A percentile compares a stretch with the other conserved stretches of the same genome.
Evolutionary conservation across 2,888 invertebrate genomes (phyloP).

Genomic region (Thereva nobilitata): DNA sequence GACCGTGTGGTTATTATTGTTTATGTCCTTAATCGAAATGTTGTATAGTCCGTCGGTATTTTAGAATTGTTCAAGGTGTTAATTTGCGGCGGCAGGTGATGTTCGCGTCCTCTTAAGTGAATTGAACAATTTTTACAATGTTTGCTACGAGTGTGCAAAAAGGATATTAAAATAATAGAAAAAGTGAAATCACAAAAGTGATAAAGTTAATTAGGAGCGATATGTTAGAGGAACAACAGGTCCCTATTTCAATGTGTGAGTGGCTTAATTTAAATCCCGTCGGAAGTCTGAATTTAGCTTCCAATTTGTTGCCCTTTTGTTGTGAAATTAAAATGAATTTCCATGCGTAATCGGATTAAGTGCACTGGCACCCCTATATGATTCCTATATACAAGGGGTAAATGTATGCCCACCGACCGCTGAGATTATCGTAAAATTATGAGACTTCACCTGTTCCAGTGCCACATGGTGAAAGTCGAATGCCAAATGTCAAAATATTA

Average conservation of each 20-base stretch:
- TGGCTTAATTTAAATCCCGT: slow-evolving; percentile 38
- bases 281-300: slow-evolving; percentile 10
- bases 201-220: slow-evolving; percentile 7
- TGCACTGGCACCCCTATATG: slow-evolving; percentile 4
- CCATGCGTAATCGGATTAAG: slow-evolving; percentile 33
- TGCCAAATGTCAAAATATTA: slow-evolving; percentile 32
- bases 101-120: background rate
- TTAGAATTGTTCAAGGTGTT: slow-evolving; percentile 16
- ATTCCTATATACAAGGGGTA: background rate
- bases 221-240: slow-evolving; percentile 57
- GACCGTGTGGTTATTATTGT: slow-evolving; percentile 37
- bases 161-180: background rate
- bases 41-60: slow-evolving; percentile 25
- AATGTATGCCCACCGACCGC: background rate
- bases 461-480: background rate
- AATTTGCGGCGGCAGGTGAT: background rate
- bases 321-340: slow-evolving; percentile 20
- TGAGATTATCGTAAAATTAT: background rate
- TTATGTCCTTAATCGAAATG: slow-evolving; percentile 37
- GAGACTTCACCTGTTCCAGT: slow-evolving; percentile 17
- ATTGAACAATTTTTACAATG: too few species aligned
- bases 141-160: too few species aligned
- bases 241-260: slow-evolving; percentile 57
- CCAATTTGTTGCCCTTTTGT: background rate
- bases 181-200: slow-evolving; percentile 30